phyloP scores from a whole-genome alignment of 2,113 vertebrate genomes.

The Chaetodon trifascialis region DNA sequence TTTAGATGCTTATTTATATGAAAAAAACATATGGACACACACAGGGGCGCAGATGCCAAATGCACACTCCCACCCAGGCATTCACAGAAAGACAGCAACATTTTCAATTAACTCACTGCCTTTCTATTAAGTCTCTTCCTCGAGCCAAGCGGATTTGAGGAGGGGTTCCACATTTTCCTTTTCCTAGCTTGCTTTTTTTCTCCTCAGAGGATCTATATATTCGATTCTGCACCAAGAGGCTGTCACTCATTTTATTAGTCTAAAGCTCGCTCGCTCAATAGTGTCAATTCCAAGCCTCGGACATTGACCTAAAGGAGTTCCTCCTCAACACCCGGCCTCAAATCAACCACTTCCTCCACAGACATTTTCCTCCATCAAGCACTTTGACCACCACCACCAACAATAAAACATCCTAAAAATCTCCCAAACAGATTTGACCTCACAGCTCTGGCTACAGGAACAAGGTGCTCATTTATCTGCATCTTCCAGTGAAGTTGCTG shows the following conservation, averaged over 20 bases:
- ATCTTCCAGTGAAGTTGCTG: constrained; percentile 42
- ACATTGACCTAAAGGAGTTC: constrained; percentile 79
- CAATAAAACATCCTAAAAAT: constrained; percentile 6
- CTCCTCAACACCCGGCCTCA: constrained; percentile 57
- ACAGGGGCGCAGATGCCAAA: neutral
- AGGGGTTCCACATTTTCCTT: constrained; percentile 58
- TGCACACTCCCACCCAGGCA: neutral
- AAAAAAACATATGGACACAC: neutral
- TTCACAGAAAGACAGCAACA: constrained; percentile 39
- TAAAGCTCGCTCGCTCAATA: constrained; percentile 81
- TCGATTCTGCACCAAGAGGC: constrained; percentile 80
- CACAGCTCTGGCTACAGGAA: constrained; percentile 5
- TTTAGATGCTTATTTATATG: neutral
- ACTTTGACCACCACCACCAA: constrained; percentile 8
- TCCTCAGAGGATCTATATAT: constrained; percentile 79
- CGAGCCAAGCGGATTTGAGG: constrained; percentile 60
- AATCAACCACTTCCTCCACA: constrained; percentile 60
- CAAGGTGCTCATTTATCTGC: constrained; percentile 21
- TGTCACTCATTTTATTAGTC: constrained; percentile 85
- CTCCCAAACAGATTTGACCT: constrained; percentile 39
- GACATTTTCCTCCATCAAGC: constrained; percentile 38
- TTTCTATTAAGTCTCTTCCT: constrained; percentile 65
- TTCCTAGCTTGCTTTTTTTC: constrained; percentile 66
- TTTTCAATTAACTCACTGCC: constrained; percentile 69
- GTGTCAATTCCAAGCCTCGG: constrained; percentile 77